A percentile compares a stretch with the other conserved stretches of the same genome.
Evolutionary conservation across 2,797 vertebrate species (phyloP).

Genomic region (Taeniopygia guttata): DNA sequence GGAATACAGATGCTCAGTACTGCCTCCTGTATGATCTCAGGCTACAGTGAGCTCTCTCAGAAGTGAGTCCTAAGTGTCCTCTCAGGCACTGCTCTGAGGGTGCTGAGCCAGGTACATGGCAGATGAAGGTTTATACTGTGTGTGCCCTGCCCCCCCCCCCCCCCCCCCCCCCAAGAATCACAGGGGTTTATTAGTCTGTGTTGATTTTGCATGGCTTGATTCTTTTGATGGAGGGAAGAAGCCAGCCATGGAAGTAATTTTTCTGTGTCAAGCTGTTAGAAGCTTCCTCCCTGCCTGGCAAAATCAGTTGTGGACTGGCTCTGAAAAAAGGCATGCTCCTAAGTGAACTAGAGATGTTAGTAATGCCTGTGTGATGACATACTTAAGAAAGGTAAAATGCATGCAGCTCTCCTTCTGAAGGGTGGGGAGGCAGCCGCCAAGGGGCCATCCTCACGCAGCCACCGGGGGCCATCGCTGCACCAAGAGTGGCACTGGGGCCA

Average conservation of each 20-base stretch:
- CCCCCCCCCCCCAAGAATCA: background rate
- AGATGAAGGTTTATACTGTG: rapidly evolving
- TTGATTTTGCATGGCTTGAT: background rate
- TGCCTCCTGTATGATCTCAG: background rate
- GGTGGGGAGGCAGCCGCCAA: background rate
- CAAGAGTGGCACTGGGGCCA: rapidly evolving
- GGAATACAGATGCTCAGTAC: background rate
- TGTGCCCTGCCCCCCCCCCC: background rate
- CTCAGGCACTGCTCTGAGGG: background rate
- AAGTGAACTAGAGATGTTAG: background rate
- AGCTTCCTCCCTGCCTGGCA: background rate
- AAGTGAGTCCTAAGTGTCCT: background rate
- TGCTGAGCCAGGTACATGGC: background rate
- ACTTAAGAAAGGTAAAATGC: background rate
- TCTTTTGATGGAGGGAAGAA: background rate
- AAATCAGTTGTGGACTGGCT: rapidly evolving
- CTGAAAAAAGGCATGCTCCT: background rate
- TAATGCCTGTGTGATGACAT: no score
- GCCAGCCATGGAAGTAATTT: background rate
- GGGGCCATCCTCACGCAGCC: background rate
- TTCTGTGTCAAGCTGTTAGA: background rate
- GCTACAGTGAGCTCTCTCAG: background rate
- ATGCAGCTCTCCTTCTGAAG: no score
- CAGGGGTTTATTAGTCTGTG: background rate
- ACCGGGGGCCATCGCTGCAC: rapidly evolving